phyloP scores from a whole-genome alignment of 2,113 vertebrate genomes.

The Pachycephala philippinensis region DNA sequence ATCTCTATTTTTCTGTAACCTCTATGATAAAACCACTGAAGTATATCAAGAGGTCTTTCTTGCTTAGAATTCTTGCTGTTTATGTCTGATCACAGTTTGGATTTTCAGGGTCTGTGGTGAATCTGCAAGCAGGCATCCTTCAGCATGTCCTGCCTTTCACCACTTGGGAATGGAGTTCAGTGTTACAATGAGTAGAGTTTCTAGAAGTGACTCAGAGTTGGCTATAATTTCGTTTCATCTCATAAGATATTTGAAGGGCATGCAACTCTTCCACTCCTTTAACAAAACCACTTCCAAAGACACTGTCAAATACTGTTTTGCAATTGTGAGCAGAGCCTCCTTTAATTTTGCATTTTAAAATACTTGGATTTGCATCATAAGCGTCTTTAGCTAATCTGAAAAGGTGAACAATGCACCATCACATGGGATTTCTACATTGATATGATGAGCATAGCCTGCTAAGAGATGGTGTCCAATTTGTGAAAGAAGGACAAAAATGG shows the following conservation, averaged over 20 bases:
- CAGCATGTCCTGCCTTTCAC: background rate
- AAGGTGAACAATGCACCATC: background rate
- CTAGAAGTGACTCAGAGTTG: background rate
- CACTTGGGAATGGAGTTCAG: background rate
- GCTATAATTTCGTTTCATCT: background rate
- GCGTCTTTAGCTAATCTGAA: background rate
- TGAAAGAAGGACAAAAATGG: background rate
- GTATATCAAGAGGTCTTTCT: background rate
- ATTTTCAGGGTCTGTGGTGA: background rate
- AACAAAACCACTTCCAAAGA: background rate
- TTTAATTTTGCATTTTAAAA: background rate
- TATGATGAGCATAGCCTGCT: background rate
- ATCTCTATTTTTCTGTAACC: background rate
- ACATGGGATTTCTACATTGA: background rate
- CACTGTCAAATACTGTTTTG: background rate
- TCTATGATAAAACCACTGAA: background rate
- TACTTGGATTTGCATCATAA: background rate
- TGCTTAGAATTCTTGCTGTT: background rate
- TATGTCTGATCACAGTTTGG: background rate
- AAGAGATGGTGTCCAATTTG: background rate
- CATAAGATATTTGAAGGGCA: background rate
- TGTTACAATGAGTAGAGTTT: background rate
- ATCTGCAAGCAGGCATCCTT: background rate
- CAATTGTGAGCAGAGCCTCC: background rate
- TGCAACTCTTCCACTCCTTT: constrained; percentile 14